Percentiles rank a stretch among this genome's conserved stretches.
Evolutionary conservation across 2,113 vertebrate species (phyloP).

Genomic region (Trogon surrucura): DNA sequence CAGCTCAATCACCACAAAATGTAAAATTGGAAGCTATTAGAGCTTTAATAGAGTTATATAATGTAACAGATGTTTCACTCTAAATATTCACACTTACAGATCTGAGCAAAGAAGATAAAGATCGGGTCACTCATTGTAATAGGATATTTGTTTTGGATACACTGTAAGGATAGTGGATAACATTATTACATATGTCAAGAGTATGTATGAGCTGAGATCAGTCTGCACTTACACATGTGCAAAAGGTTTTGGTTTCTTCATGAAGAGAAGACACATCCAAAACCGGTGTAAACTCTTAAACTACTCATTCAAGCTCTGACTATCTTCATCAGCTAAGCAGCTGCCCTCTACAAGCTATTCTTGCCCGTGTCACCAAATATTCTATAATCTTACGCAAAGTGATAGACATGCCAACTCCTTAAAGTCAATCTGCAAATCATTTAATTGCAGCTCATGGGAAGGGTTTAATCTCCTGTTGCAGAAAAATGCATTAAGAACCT

Average conservation of each 20-base stretch:
- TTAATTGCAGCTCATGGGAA: background rate
- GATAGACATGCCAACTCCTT: background rate
- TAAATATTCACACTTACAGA: background rate
- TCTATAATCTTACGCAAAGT: background rate
- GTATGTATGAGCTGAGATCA: background rate
- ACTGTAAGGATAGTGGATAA: background rate
- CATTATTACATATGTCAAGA: background rate
- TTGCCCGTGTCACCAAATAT: background rate
- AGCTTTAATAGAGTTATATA: background rate
- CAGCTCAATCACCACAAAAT: background rate
- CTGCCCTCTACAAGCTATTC: fast-evolving
- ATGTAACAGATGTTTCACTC: background rate
- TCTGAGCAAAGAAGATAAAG: background rate
- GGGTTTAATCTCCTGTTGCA: background rate
- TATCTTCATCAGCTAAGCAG: background rate
- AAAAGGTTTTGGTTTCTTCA: background rate
- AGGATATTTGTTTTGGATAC: background rate
- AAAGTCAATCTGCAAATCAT: background rate
- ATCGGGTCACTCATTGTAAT: background rate
- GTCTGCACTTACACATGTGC: background rate
- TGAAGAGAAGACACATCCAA: background rate
- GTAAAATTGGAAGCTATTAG: background rate
- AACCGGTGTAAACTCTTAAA: background rate
- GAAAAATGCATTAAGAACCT: background rate
- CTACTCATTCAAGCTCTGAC: background rate